Evolutionary conservation across 2,113 vertebrate species (phyloP).

Genomic region (Phrynosoma blainvillii): DNA sequence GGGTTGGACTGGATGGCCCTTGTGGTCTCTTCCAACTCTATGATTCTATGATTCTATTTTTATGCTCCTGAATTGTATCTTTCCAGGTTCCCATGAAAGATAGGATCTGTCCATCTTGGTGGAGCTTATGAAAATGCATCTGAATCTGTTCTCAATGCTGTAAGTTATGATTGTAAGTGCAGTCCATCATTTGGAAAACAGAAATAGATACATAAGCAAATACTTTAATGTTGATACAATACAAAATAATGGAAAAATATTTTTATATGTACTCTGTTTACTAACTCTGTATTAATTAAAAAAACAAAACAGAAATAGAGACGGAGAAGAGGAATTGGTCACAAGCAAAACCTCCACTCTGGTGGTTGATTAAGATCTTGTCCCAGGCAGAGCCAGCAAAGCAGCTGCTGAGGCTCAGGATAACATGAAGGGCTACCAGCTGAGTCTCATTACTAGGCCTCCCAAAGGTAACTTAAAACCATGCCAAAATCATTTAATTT

Average conservation of each 20-base stretch:
- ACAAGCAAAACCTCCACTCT: slow-evolving; percentile 36
- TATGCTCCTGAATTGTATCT: too few species aligned
- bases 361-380: slow-evolving; percentile 53
- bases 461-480: slow-evolving; percentile 59
- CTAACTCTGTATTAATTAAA: too few species aligned
- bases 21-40: too few species aligned
- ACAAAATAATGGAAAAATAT: too few species aligned
- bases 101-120: too few species aligned
- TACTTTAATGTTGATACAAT: too few species aligned
- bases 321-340: slow-evolving; percentile 25
- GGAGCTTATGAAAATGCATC: too few species aligned
- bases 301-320: slow-evolving; percentile 29
- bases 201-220: not conserved
- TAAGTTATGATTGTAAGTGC: not conserved
- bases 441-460: slow-evolving; percentile 69
- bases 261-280: too few species aligned
- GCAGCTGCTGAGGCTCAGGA: slow-evolving; percentile 38
- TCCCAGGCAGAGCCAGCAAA: slow-evolving; percentile 50
- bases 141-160: not conserved
- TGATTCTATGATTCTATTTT: too few species aligned
- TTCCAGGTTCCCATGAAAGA: too few species aligned
- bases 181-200: slow-evolving; percentile 39
- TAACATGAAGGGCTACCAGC: slow-evolving; percentile 64
- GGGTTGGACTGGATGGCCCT: too few species aligned
- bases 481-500: slow-evolving; percentile 60